Evolutionary conservation across 2,888 invertebrate genomes (phyloP), one percentile per base, ranked within the genome.

Genomic region (Ornithoptera alexandrae): DNA sequence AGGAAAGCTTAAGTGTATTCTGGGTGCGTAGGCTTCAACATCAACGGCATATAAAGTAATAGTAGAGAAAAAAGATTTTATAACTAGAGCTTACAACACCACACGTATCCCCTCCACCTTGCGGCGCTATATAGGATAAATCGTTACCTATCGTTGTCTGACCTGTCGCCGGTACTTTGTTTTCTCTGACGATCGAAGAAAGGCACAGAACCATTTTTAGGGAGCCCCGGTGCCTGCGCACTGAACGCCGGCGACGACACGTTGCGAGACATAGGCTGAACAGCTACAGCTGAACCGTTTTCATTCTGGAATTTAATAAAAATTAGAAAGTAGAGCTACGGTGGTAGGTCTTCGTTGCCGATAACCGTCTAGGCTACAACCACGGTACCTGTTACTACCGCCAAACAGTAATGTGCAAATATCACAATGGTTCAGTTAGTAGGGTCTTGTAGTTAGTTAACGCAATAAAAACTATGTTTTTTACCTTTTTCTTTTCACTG

Each of bases 151-250:
- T 85, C 82, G 68, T 71, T 84, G 22, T 65, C 71, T 82, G 83
- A 93, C 82, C 96, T 94, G 86, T 97, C 97, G 67, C 97, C 96
- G 70, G 95, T 95, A 77, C 97, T 97, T 60, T 97, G 96, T 86
- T 97, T 97, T 65, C 97, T 94, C 72, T 97, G 96, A 62, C 97
- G 93, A 87, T 97, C 97, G 88, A 98, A 97, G 84, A 97, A 96
- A 42, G 97, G 97, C 74, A 98, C 97, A 4, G 97, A 97, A 60
- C 97, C 97, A 83, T 97, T 97, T 89, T 97, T 97, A 69, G 97
- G 97, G 79, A 93, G 78, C 12, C 95, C 96, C 76, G 94, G 95
- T 62, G 94, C 94, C 71, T 95, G 94, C 12, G 96, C 94, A 30
- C 96, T 95, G 85, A 97, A 97, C 18, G 97, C 97, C 0, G 97